Evolutionary conservation across 2,888 invertebrate genomes (phyloP), one percentile per base, ranked within the genome.

Genomic region (Cinara cedri): DNA sequence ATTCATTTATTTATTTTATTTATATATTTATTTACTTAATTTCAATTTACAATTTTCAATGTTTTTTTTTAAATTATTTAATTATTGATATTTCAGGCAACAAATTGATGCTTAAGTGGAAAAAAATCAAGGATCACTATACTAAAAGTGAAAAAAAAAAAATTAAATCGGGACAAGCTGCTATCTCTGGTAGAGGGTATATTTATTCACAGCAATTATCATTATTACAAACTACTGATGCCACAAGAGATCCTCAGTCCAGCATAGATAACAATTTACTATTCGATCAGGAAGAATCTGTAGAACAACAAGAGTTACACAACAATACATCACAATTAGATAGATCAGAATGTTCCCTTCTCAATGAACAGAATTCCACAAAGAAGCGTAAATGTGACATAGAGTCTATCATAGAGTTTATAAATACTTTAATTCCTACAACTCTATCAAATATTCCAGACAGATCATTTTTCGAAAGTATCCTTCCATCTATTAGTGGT

Each of bases 161-260:
- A 55, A 19, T 4, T 19, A 55, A 55, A 55, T 55, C 55, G 19
- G 55, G 55, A 55, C 55, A 21, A 19, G 55, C 55, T 55, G 55
- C 55, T 55, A 19, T 19, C 11, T 19, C 19, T 19, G 55, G 55
- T 4, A 55, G 19, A 55, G 19, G 55, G 19, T 55, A 55, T n/a
- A 19, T 55, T 55, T 55, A 55, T 55, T n/a, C 55, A 19, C 55
- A 19, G 19, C 55, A 55, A 19, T 55, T 55, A n/a, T 55, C 55
- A 19, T 55, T 55, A 3, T 55, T 55, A 19, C 55, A 55, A 55
- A 55, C 55, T 55, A 19, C 55, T 55, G 55, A 19, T 55, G 55
- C 55, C 19, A 19, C 19, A 55, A 55, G n/a, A 4, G n/a, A 55
- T 19, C n/a, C 55, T 19, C 55, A 55, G 55, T 55, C 55, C n/a